Conservation (phyloP, 1,140 invertebrate species). For the Ceratosolen solmsi region DNA sequence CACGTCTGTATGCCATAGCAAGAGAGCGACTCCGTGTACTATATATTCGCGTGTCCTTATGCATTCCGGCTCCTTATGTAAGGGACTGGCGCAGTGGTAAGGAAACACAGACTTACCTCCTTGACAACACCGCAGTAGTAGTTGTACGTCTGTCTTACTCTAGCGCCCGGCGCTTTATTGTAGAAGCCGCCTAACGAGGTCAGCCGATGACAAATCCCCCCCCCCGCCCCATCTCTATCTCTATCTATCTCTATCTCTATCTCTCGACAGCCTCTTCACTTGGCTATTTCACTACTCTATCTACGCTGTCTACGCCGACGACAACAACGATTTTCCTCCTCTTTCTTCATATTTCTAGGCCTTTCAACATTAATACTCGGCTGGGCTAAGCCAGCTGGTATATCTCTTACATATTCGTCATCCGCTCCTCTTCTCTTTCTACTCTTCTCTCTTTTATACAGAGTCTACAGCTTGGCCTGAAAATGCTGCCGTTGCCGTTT, state of each 20-base stretch:
- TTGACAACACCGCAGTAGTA: not conserved
- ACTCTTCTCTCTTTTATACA: not conserved
- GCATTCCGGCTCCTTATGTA: no score
- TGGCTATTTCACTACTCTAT: constrained; percentile 20
- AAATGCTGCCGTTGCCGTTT: not conserved
- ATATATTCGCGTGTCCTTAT: constrained; percentile 3
- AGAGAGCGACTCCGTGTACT: not conserved
- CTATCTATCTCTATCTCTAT: constrained; percentile 9
- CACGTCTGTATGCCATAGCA: not conserved
- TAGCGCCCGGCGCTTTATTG: constrained; percentile 23
- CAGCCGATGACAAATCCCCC: constrained; percentile 42
- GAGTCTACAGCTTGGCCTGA: no score
- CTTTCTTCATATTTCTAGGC: not conserved
- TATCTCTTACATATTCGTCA: not conserved
- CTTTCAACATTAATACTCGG: not conserved
- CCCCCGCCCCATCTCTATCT: constrained; percentile 16
- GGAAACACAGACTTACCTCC: constrained; percentile 37
- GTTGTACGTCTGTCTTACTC: not conserved
- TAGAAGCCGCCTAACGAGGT: constrained; percentile 39
- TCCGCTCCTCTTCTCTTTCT: not conserved
- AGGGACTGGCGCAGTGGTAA: not conserved
- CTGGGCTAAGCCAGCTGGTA: not conserved
- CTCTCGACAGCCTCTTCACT: not conserved
- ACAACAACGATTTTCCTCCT: constrained; percentile 1
- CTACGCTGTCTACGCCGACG: not conserved